phyloP scores from a whole-genome alignment of 2,888 invertebrate species.

The Trichacis sp. region DNA sequence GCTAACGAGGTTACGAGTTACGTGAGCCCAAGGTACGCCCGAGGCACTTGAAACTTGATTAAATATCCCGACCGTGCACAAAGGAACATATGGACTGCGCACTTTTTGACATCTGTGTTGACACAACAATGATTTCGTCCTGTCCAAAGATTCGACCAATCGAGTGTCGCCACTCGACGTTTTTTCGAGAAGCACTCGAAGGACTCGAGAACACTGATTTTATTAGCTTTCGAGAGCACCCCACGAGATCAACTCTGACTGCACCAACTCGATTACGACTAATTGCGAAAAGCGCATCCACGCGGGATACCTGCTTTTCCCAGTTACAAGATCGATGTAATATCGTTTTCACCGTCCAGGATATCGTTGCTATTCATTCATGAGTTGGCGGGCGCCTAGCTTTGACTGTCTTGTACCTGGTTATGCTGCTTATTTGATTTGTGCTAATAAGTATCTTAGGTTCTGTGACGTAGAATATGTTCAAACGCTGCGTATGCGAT shows the following conservation, averaged over 20 bases:
- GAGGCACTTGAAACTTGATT: slow-evolving; percentile 33
- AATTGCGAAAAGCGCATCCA: slow-evolving; percentile 49
- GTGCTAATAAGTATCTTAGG: too few species aligned
- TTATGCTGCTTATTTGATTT: too few species aligned
- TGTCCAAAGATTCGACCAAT: slow-evolving; percentile 42
- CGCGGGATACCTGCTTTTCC: neutral
- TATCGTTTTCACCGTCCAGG: neutral
- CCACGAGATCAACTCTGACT: slow-evolving; percentile 4
- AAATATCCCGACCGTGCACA: slow-evolving; percentile 24
- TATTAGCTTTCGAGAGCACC: slow-evolving; percentile 4
- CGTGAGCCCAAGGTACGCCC: too few species aligned
- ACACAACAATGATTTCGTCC: slow-evolving; percentile 63
- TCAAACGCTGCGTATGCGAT: too few species aligned
- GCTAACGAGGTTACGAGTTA: neutral
- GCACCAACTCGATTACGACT: slow-evolving; percentile 42
- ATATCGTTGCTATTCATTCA: too few species aligned
- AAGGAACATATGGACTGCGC: slow-evolving; percentile 39
- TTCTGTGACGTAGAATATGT: too few species aligned
- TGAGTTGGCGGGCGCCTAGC: too few species aligned
- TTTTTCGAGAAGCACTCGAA: slow-evolving; percentile 40
- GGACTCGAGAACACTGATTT: slow-evolving; percentile 15
- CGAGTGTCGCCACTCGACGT: slow-evolving; percentile 52
- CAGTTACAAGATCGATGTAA: neutral
- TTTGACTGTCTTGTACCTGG: too few species aligned
- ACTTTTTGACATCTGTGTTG: slow-evolving; percentile 66